phyloP scores from a whole-genome alignment of 2,113 vertebrate genomes.

The Perognathus longimembris region DNA sequence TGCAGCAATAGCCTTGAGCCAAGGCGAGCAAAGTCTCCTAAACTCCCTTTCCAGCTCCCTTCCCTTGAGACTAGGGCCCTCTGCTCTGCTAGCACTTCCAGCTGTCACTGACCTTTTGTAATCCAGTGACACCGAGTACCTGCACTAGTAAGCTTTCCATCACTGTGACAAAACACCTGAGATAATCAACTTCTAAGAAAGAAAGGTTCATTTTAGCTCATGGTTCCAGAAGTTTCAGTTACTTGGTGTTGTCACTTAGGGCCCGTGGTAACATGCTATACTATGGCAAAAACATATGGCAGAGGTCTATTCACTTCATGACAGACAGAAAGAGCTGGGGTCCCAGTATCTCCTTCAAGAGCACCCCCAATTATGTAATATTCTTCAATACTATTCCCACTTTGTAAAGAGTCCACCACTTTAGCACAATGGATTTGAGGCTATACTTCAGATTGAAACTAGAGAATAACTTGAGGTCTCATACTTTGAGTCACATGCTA shows the following conservation, averaged over 20 bases:
- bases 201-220: neutral
- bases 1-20: neutral
- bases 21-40: neutral
- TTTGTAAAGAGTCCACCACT: neutral
- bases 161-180: neutral
- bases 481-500: neutral
- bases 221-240: neutral
- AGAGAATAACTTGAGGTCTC: neutral
- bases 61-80: too few species aligned
- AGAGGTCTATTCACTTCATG: neutral
- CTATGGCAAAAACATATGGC: too few species aligned
- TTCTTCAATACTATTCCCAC: neutral
- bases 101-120: neutral
- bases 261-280: too few species aligned
- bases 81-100: neutral
- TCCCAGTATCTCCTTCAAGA: neutral
- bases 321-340: neutral
- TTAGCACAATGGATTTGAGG: neutral
- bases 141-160: neutral
- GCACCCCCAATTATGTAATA: neutral
- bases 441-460: neutral
- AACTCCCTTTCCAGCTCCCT: neutral
- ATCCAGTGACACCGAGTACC: neutral
- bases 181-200: neutral
- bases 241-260: neutral